A percentile compares a stretch with the other conserved stretches of the same genome.
Evolutionary conservation across 1,140 invertebrate species (phyloP).

Genomic region (Zaprionus davidi): DNA sequence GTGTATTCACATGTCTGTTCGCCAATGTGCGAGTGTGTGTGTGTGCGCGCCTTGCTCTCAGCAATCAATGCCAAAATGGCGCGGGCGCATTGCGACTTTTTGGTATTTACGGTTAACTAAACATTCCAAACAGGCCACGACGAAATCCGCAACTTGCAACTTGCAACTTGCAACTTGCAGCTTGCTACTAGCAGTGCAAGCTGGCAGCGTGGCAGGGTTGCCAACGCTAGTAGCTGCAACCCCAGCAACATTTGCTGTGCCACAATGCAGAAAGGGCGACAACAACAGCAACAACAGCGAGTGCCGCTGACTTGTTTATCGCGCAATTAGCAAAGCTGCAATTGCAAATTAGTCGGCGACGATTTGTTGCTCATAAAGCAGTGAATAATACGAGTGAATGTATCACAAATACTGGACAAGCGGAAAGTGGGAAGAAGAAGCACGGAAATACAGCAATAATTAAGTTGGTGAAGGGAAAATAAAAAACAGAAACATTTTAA

Average conservation of each 20-base stretch:
- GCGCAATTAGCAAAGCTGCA: neutral
- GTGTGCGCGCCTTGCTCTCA: constrained; percentile 41
- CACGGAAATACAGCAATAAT: neutral
- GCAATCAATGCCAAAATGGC: constrained; percentile 79
- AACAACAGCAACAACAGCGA: neutral
- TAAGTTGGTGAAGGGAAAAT: neutral
- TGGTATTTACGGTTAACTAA: constrained; percentile 78
- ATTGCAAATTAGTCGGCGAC: neutral
- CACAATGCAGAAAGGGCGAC: neutral
- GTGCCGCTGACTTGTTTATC: neutral
- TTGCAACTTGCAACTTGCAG: neutral
- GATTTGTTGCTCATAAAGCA: constrained; percentile 7
- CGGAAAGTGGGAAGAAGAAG: neutral
- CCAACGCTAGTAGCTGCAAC: constrained; percentile 11
- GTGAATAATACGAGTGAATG: constrained; percentile 4
- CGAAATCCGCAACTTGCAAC: constrained; percentile 33
- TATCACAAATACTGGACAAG: neutral
- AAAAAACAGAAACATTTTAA: neutral
- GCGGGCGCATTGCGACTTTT: constrained; percentile 66
- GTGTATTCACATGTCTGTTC: constrained; percentile 52
- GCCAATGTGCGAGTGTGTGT: constrained; percentile 13
- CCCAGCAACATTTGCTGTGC: neutral
- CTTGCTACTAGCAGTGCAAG: neutral
- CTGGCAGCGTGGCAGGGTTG: constrained; percentile 23
- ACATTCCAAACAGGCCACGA: constrained; percentile 76